Evolutionary conservation across 2,113 vertebrate species (phyloP), one percentile per base, ranked within the genome.

Genomic region (Taxidea taxus): DNA sequence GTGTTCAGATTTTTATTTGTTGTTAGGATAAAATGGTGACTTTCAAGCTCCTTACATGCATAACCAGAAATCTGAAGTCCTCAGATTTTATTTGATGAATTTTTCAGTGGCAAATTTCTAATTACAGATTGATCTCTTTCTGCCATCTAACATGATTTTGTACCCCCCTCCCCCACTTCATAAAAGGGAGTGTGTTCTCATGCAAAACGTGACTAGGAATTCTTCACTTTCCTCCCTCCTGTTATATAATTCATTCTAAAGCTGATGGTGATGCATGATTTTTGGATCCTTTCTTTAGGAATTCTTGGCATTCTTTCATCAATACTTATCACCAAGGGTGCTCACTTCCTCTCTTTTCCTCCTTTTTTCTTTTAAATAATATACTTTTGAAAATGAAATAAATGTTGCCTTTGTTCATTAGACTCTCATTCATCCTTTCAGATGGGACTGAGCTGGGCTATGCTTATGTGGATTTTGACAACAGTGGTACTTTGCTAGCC

Each of bases 381-480:
- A 74, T 0, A 16, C 20, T 64, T 88, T 85, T 44, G 37, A 39
- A 72, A 91, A 25, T 47, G 58, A 89, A 85, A 42, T 64, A 78
- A 81, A 34, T 60, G 5, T 56, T 75, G 2, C 4, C 3, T 0
- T 47, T 77, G 49, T 88, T 95, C 70, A 92, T 70, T 68, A 56
- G 85, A 47, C 21, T 85, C 21, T 18, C 20, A 51, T 80, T 96
- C 51, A 9, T 96, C 93, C 91, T 96, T 98, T 81, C 90, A 99
- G 99, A 98, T n/a, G 99, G 99, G n/a, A 99, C 99, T 58, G 98
- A 98, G 54, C 58, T 62, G 87, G 98, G 97, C 0, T 99, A 99
- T 97, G 98, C 99, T 87, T 99, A 94, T 87, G 98, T 99, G 95
- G 99, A 99, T 96, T 99, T 99, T 96, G 99, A 99, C 96, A 4